Evolutionary conservation across 2,797 vertebrate genomes (phyloP).

Genomic region (Acipenser transmontanus): DNA sequence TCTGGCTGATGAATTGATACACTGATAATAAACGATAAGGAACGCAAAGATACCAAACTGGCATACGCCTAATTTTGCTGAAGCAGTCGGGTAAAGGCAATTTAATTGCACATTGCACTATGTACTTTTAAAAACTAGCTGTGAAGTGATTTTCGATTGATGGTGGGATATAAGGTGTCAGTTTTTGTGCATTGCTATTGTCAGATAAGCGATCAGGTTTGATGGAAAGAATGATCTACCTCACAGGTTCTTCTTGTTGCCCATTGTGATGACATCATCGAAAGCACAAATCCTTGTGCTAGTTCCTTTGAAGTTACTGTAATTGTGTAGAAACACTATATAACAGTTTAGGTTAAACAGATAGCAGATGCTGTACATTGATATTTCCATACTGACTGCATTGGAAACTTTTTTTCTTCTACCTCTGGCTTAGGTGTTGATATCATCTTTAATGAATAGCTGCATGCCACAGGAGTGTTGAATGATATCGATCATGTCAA

Average conservation of each 20-base stretch:
- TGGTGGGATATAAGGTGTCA: too few relatives aligned
- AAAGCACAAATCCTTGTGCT: constrained; percentile 31
- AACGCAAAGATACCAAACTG: too few relatives aligned
- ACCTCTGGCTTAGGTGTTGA: constrained; percentile 34
- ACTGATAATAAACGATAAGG: too few relatives aligned
- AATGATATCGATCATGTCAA: constrained; percentile 64
- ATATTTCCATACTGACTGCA: constrained; percentile 44
- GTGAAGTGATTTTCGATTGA: too few relatives aligned
- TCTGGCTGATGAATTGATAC: too few relatives aligned
- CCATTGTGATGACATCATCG: constrained; percentile 24
- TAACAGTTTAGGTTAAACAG: constrained; percentile 22
- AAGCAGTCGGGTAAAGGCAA: too few relatives aligned
- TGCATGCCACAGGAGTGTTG: constrained; percentile 57
- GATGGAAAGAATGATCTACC: neutral
- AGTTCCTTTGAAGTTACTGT: constrained; percentile 40
- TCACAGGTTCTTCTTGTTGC: constrained; percentile 28
- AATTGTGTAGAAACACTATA: constrained; percentile 36
- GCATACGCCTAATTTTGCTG: too few relatives aligned
- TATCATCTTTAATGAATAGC: constrained; percentile 75
- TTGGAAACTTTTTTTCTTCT: constrained; percentile 38
- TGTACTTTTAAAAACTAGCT: too few relatives aligned
- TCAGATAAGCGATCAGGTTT: too few relatives aligned
- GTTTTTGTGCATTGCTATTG: too few relatives aligned
- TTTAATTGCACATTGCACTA: too few relatives aligned
- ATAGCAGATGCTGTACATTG: constrained; percentile 38